These are phyloP conservation scores for Myotis findleyi DNA, from an alignment of 2,797 vertebrate species.

Conservation along the genomic window DNA sequence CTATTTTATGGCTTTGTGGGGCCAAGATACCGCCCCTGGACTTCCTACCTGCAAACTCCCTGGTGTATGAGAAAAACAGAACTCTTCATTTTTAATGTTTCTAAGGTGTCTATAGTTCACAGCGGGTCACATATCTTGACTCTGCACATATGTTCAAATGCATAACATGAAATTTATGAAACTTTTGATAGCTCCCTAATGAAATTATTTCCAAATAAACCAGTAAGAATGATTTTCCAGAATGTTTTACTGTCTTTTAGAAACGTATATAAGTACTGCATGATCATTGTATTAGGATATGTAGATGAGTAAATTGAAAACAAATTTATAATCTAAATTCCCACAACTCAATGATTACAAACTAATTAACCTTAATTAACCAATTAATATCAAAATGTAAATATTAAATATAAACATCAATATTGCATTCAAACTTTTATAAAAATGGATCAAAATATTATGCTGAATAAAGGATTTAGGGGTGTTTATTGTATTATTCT, in stretches of 20 bases:
- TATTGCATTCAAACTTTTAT: not conserved
- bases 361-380: not conserved
- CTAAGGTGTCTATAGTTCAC: not conserved
- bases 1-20: not conserved
- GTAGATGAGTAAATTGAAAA: slow-evolving; percentile 24
- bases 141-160: slow-evolving; percentile 14
- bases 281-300: not conserved
- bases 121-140: not conserved
- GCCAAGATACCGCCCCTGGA: not conserved
- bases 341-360: not conserved
- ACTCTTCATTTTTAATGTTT: not conserved
- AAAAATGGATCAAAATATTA: not conserved
- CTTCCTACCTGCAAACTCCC: not conserved
- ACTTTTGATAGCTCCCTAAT: not conserved
- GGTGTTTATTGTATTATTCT: not conserved
- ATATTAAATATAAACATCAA: slow-evolving; percentile 21
- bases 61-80: not conserved
- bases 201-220: not conserved
- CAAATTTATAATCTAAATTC: not conserved
- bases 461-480: not conserved
- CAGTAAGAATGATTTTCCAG: not conserved
- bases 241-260: not conserved
- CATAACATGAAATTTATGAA: not conserved
- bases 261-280: not conserved
- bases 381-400: not conserved